Conservation (phyloP, 2,113 vertebrate genomes). For the Hydrochoerus hydrochaeris region DNA sequence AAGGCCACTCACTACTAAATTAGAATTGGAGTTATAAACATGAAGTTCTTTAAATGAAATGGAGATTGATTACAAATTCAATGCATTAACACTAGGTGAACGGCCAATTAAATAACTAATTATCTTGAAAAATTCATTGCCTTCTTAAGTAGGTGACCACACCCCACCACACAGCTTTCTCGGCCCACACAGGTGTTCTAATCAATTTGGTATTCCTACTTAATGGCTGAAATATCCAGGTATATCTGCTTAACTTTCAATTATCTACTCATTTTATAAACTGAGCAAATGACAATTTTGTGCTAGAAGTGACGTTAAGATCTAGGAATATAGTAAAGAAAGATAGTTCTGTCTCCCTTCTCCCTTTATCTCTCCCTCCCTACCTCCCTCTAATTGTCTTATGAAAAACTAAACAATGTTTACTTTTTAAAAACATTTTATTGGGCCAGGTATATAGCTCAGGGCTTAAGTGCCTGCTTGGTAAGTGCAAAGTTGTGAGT, state of each 20-base stretch:
- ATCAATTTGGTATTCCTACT: neutral
- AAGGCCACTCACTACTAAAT: constrained; percentile 22
- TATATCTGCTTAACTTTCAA: neutral
- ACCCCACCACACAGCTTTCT: constrained; percentile 8
- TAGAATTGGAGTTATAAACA: neutral
- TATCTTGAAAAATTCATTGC: constrained; percentile 82
- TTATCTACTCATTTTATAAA: constrained; percentile 1
- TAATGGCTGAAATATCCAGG: neutral
- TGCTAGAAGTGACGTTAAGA: neutral
- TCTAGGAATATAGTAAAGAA: neutral
- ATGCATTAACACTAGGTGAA: constrained; percentile 71
- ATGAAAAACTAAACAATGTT: neutral
- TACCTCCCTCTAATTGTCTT: neutral
- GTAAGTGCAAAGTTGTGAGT: too few relatives aligned
- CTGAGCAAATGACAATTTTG: neutral
- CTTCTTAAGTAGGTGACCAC: constrained; percentile 64
- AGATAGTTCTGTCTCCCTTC: neutral
- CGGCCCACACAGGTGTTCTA: constrained; percentile 59
- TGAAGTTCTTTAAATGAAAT: constrained; percentile 52
- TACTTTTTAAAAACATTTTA: neutral
- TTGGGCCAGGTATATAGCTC: too few relatives aligned
- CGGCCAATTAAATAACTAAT: constrained; percentile 85
- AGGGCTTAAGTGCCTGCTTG: too few relatives aligned
- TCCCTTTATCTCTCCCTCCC: too few relatives aligned
- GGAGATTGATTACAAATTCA: constrained; percentile 79